Percentiles rank a stretch among this genome's conserved stretches.
Conservation (phyloP, 2,797 vertebrate species). For the Falco biarmicus region DNA sequence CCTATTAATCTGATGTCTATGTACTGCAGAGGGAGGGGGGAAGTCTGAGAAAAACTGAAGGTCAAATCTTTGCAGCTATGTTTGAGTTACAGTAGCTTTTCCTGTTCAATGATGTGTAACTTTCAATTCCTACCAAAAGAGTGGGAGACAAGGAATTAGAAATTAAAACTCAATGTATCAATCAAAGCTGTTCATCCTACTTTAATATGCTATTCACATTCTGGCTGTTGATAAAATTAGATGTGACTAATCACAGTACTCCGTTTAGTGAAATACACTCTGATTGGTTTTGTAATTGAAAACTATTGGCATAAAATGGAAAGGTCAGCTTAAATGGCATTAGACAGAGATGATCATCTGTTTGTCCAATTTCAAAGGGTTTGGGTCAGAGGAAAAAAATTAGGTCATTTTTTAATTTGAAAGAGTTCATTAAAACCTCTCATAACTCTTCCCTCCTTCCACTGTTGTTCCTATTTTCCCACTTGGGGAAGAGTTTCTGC, state of each 20-base stretch:
- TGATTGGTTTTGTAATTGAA: constrained; percentile 51
- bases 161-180: constrained; percentile 20
- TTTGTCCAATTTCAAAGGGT: constrained; percentile 18
- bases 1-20: background rate
- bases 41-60: background rate
- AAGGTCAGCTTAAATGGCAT: constrained; percentile 35
- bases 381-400: background rate
- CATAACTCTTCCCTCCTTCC: background rate
- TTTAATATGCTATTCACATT: constrained; percentile 32
- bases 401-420: background rate
- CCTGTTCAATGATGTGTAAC: background rate
- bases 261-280: constrained; percentile 30
- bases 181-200: constrained; percentile 27
- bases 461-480: background rate
- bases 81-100: constrained; percentile 27
- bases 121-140: constrained; percentile 33
- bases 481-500: background rate
- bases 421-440: background rate
- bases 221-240: constrained; percentile 56
- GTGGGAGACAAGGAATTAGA: background rate
- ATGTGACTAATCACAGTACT: constrained; percentile 41
- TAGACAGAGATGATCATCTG: background rate
- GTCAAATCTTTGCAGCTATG: background rate
- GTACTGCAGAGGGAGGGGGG: background rate
- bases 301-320: constrained; percentile 42